Percentiles rank a stretch among this genome's conserved stretches.
phyloP scores from a whole-genome alignment of 2,797 vertebrate genomes.

The Chiroxiphia lanceolata region DNA sequence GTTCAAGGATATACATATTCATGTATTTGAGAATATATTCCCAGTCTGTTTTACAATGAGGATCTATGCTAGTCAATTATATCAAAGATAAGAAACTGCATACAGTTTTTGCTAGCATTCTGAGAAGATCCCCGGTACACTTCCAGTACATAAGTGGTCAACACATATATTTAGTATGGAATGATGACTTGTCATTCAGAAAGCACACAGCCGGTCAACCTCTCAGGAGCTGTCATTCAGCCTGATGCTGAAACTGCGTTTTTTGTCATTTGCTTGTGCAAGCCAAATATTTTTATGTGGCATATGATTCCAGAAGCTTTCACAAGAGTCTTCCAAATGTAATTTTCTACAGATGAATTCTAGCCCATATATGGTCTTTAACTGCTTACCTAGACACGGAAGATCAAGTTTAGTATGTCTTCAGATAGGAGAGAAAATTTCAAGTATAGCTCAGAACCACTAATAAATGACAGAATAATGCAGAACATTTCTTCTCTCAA shows the following conservation, averaged over 20 bases:
- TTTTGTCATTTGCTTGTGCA: neutral
- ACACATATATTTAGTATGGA: neutral
- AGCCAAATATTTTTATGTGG: neutral
- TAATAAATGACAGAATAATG: neutral
- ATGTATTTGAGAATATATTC: neutral
- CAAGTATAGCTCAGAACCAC: neutral
- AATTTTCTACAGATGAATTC: neutral
- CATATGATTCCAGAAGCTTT: neutral
- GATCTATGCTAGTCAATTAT: neutral
- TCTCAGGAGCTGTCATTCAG: neutral
- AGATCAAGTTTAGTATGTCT: neutral
- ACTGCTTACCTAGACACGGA: neutral
- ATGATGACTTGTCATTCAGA: neutral
- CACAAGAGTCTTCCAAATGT: neutral
- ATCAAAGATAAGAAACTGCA: neutral
- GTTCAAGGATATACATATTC: neutral
- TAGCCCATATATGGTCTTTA: accelerated
- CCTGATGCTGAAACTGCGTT: neutral
- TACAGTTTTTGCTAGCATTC: neutral
- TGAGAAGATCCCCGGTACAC: neutral
- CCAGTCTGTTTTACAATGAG: neutral
- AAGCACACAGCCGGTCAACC: neutral
- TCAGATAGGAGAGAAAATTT: neutral
- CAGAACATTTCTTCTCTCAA: neutral
- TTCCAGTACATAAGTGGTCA: accelerated